These are phyloP conservation scores for Arenaria interpres DNA, from an alignment of 2,113 vertebrate species.

Conservation along the genomic window DNA sequence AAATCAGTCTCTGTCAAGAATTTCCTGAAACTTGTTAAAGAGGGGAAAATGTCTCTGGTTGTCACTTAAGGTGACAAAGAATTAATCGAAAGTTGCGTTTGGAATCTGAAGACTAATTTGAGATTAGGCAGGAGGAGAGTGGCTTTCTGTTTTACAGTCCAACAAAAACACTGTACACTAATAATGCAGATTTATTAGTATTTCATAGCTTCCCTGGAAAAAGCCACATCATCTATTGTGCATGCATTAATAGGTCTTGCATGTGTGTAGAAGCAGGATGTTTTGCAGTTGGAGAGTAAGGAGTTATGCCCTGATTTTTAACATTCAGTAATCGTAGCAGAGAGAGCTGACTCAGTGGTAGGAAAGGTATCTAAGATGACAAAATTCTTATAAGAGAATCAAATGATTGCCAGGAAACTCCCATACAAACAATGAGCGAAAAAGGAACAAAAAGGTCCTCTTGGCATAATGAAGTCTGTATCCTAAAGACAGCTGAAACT, in stretches of 20 bases:
- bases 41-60: background rate
- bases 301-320: background rate
- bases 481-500: conserved; percentile 23
- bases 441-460: background rate
- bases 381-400: background rate
- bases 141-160: background rate
- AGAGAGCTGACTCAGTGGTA: background rate
- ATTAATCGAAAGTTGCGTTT: background rate
- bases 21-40: background rate
- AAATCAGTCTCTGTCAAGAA: background rate
- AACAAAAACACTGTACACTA: background rate
- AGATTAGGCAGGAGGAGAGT: background rate
- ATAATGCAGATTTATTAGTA: background rate
- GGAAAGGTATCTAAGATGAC: background rate
- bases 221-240: background rate
- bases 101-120: background rate
- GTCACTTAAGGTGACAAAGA: background rate
- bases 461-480: background rate
- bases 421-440: background rate
- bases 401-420: conserved; percentile 9
- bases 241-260: background rate
- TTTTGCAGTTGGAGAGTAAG: background rate
- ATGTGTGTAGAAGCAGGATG: background rate
- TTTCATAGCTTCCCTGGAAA: background rate
- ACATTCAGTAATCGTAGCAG: background rate